Evolutionary conservation across 2,888 invertebrate species (phyloP).

Genomic region (Cecidostiba fungosa): DNA sequence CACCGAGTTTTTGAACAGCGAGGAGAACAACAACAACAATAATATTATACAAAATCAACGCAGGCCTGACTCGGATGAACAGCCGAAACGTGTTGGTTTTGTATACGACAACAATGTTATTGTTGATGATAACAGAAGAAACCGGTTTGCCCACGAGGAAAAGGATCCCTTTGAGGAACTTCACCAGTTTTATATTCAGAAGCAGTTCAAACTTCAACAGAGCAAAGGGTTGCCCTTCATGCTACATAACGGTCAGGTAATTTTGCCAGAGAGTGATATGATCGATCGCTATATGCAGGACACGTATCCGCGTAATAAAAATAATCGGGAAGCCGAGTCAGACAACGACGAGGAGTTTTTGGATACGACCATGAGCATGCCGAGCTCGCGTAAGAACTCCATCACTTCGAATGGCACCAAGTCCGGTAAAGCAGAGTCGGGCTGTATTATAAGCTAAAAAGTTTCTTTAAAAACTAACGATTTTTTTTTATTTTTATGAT

Average conservation of each 20-base stretch:
- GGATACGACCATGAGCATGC: constrained; percentile 76
- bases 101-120: constrained; percentile 50
- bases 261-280: constrained; percentile 71
- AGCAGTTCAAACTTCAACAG: constrained; percentile 62
- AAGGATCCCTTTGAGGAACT: constrained; percentile 67
- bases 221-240: constrained; percentile 65
- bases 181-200: constrained; percentile 65
- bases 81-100: constrained; percentile 64
- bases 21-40: constrained; percentile 34
- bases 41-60: constrained; percentile 21
- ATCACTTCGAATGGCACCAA: constrained; percentile 71
- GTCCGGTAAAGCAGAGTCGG: constrained; percentile 60
- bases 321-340: constrained; percentile 71
- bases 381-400: constrained; percentile 70
- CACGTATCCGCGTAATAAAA: constrained; percentile 60
- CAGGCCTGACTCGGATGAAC: constrained; percentile 47
- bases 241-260: constrained; percentile 67
- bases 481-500: background rate
- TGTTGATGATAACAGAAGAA: constrained; percentile 24
- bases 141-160: constrained; percentile 49
- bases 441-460: constrained; percentile 59
- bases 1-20: constrained; percentile 43
- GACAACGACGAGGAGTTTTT: constrained; percentile 78
- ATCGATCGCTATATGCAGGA: constrained; percentile 74
- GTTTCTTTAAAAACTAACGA: background rate